These are phyloP conservation scores for Choristoneura fumiferana DNA, from an alignment of 1,140 invertebrate species.

Conservation along the genomic window DNA sequence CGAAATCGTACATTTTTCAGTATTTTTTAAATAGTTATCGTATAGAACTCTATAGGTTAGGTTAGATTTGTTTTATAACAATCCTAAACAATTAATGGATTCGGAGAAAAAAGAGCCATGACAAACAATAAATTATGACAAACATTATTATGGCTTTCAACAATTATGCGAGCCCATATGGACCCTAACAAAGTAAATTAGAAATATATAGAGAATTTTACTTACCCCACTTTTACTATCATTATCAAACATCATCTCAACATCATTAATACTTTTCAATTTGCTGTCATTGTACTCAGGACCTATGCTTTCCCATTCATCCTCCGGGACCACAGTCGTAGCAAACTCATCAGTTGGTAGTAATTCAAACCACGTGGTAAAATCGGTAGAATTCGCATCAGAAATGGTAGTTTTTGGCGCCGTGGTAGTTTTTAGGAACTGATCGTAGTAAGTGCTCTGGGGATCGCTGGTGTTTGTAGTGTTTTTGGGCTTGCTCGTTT, in stretches of 20 bases:
- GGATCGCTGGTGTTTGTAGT: slow-evolving; percentile 44
- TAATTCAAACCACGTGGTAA: slow-evolving; percentile 63
- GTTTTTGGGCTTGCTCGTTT: slow-evolving; percentile 34
- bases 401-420: slow-evolving; percentile 41
- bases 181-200: neutral
- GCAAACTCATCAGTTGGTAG: slow-evolving; percentile 49
- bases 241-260: slow-evolving; percentile 65
- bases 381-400: slow-evolving; percentile 48
- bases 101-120: no score
- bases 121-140: no score
- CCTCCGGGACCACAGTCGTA: slow-evolving; percentile 47
- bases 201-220: slow-evolving; percentile 21
- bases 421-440: slow-evolving; percentile 70
- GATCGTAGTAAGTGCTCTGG: slow-evolving; percentile 70
- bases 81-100: no score
- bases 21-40: no score
- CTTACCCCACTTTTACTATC: slow-evolving; percentile 44
- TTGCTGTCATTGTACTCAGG: slow-evolving; percentile 39
- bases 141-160: no score
- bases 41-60: no score
- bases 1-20: no score
- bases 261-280: slow-evolving; percentile 61
- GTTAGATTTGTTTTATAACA: no score
- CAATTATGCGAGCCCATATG: no score
- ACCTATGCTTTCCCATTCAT: slow-evolving; percentile 65